Base-by-base conservation (phyloP, 2,888 invertebrate species). In the Orchesellides sinensis region DNA sequence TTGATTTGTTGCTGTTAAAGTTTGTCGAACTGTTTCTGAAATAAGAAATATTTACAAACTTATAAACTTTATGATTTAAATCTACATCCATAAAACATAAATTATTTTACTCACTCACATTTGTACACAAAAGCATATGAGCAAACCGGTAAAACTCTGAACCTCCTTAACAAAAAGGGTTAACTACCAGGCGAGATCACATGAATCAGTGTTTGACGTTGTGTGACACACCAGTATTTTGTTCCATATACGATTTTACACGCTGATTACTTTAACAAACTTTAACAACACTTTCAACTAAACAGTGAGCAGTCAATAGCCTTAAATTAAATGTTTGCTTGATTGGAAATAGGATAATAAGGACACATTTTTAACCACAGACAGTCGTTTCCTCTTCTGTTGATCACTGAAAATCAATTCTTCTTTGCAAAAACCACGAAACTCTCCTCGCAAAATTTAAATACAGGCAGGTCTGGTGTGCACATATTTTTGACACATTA, bases 321-420 rank as follows among this genome's bases (percentile, higher is more conserved):
- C n/a, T n/a, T n/a, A n/a, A n/a, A n/a, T n/a, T n/a, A n/a, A n/a
- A 35, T 8, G 35, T 8, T 35, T 35, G 2, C 14, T 27, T 27
- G 59, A 27, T 59, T n/a, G n/a, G 25, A 59, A n/a, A 21, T 23
- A 59, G n/a, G n/a, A n/a, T n/a, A n/a, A 45, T 70, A 70, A 72
- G 72, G 59, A 59, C 72, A 72, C 72, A 72, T 72, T 25, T 40
- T 59, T 17, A 35, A 72, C 72, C 72, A 59, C 56, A 72, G 59
- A 27, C 70, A n/a, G 12, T 47, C 32, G 63, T 63, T 14, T n/a
- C 8, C 12, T 35, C 25, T 49, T n/a, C n/a, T n/a, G 25, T 59
- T 6, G n/a, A 59, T 59, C 59, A 59, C 59, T 10, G 4, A 10
- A n/a, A n/a, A n/a, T n/a, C n/a, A n/a, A n/a, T n/a, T n/a, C n/a